Evolutionary conservation across 2,113 vertebrate species (phyloP), one percentile per base, ranked within the genome.

Genomic region (Chroicocephalus ridibundus): DNA sequence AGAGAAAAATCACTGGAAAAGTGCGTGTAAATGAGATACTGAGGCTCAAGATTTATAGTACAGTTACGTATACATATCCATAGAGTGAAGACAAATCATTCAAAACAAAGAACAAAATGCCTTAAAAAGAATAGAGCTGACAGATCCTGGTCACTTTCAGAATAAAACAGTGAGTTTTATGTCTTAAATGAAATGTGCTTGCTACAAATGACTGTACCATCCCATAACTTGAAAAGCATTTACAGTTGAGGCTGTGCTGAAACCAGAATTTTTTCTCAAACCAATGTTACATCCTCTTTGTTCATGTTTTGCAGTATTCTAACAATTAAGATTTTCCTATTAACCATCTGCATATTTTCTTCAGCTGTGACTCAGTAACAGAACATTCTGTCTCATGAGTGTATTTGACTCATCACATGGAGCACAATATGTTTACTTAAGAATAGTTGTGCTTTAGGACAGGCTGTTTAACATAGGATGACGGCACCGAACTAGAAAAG

Each of bases 311-410:
- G 71, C 17, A 7, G 54, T 77, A 82, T 52, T 61, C 85, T 82
- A 92, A 94, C 87, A 95, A 96, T 91, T 94, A 94, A 93, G 62
- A 72, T 85, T 97, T 97, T 79, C 81, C 32, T 87, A 95, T 94
- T 97, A 97, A 80, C 91, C 86, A 95, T 97, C 95, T 97, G 78
- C 76, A 74, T 83, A 32, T 77, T 95, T 94, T 70, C 91, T 97
- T 96, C 79, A 65, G 76, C 71, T 81, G 81, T 97, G 94, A 94
- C 60, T 97, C 75, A 96, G 38, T 51, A 93, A 86, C 4, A 92
- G 93, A 94, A 97, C 38, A 36, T 70, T 96, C 83, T 88, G 92
- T 94, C 65, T 89, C 70, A 81, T 58, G 44, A 94, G 16, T 38
- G 25, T 32, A 22, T 90, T 81, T 95, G 93, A 97, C 65, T 97